Percentiles rank a stretch among this genome's conserved stretches.
These are phyloP conservation scores for Bathynomus jamesi DNA, from an alignment of 1,140 invertebrate genomes.

Conservation along the genomic window DNA sequence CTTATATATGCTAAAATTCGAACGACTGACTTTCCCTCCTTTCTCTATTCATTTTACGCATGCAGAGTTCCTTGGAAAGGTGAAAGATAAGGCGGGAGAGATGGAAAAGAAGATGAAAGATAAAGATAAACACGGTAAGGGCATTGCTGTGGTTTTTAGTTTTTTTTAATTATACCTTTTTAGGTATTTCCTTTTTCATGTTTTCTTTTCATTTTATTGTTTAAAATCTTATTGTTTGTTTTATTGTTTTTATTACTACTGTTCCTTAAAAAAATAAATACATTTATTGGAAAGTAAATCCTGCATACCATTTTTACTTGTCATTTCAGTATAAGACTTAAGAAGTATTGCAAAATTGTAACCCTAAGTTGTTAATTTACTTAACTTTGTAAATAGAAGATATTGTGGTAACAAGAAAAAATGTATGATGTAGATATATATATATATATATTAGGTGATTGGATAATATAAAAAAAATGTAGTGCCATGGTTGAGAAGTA, in stretches of 20 bases:
- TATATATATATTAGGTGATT: not conserved
- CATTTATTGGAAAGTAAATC: no score
- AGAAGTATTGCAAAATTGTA: no score
- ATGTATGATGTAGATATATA: not conserved
- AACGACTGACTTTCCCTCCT: no score
- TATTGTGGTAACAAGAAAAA: no score
- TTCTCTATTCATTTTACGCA: not conserved
- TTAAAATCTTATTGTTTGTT: not conserved
- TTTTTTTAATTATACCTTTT: not conserved
- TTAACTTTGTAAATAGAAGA: no score
- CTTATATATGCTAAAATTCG: no score
- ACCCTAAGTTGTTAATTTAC: no score
- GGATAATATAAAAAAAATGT: no score
- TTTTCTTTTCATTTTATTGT: not conserved
- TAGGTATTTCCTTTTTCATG: not conserved
- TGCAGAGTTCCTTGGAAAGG: conserved; percentile 81
- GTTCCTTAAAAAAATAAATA: no score
- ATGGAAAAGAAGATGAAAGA: conserved; percentile 82
- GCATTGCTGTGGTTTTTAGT: conserved; percentile 11
- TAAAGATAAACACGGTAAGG: conserved; percentile 78
- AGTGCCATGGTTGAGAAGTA: no score
- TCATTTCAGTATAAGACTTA: no score
- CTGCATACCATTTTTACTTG: no score
- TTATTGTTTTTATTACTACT: not conserved
- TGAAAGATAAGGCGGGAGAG: conserved; percentile 85